These are phyloP conservation scores for Saguinus imperator DNA, from an alignment of 2,113 vertebrate species.

Conservation along the genomic window DNA sequence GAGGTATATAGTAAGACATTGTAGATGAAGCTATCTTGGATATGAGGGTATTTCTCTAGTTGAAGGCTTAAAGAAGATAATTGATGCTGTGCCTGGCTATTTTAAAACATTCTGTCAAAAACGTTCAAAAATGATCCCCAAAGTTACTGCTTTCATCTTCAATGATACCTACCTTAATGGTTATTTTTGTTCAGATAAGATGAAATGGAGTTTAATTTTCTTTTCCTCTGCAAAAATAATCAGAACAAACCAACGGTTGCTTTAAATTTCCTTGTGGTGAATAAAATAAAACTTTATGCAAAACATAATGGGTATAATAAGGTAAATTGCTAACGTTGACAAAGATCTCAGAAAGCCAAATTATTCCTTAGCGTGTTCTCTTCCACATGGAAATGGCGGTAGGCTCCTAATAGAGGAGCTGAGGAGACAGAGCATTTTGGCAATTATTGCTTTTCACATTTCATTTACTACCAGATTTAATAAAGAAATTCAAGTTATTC, in stretches of 20 bases:
- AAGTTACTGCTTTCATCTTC: neutral
- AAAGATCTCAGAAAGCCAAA: conserved; percentile 71
- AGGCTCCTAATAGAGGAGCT: conserved; percentile 46
- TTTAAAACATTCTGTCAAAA: conserved; percentile 50
- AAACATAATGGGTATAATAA: conserved; percentile 67
- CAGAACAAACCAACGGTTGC: conserved; percentile 65
- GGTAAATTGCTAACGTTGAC: conserved; percentile 70
- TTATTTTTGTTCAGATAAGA: neutral
- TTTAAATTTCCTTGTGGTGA: conserved; percentile 54
- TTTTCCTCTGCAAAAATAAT: neutral
- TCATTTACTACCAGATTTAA: conserved; percentile 46
- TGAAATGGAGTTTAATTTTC: neutral
- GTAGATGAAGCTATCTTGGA: neutral
- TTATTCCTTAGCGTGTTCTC: conserved; percentile 55
- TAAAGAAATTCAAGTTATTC: conserved; percentile 63
- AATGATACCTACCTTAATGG: neutral
- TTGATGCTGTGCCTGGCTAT: neutral
- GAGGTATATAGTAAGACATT: fast-evolving
- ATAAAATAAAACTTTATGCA: conserved; percentile 60
- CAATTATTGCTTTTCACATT: conserved; percentile 30
- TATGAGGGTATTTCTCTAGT: neutral
- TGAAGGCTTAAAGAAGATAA: neutral
- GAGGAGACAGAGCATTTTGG: conserved; percentile 54
- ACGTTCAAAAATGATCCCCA: neutral
- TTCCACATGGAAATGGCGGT: conserved; percentile 55